Conservation (phyloP, 2,888 invertebrate genomes). For the Incurvaria masculella region DNA sequence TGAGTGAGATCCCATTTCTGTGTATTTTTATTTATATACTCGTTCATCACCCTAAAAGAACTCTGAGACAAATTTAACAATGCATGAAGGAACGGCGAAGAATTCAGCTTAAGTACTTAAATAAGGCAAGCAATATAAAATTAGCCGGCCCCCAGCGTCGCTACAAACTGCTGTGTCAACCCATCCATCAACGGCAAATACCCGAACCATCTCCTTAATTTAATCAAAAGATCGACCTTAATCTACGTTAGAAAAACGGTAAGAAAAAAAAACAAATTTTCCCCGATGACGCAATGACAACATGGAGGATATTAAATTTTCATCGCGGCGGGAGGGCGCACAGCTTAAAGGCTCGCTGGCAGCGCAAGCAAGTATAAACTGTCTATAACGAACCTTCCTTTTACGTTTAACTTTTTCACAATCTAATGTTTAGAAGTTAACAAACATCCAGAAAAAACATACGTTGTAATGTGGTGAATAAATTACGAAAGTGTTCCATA, state of each 20-base stretch:
- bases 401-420: too few relatives aligned
- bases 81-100: too few relatives aligned
- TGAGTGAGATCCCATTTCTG: too few relatives aligned
- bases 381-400: too few relatives aligned
- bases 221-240: constrained; percentile 53
- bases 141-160: constrained; percentile 36
- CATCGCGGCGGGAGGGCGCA: constrained; percentile 27
- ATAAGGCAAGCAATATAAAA: constrained; percentile 39
- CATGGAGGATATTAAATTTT: constrained; percentile 50
- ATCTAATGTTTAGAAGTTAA: too few relatives aligned
- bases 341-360: neutral
- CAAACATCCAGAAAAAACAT: too few relatives aligned
- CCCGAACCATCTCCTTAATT: constrained; percentile 52
- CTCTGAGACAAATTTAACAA: neutral
- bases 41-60: too few relatives aligned
- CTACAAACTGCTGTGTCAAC: constrained; percentile 45
- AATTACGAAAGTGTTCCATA: too few relatives aligned
- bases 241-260: constrained; percentile 32
- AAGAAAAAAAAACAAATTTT: constrained; percentile 35
- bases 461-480: too few relatives aligned
- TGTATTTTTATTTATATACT: too few relatives aligned
- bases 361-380: neutral
- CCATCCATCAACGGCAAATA: constrained; percentile 55
- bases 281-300: constrained; percentile 43
- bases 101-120: neutral